Evolutionary conservation across 2,888 invertebrate species (phyloP).

Genomic region (Microchrysa polita): DNA sequence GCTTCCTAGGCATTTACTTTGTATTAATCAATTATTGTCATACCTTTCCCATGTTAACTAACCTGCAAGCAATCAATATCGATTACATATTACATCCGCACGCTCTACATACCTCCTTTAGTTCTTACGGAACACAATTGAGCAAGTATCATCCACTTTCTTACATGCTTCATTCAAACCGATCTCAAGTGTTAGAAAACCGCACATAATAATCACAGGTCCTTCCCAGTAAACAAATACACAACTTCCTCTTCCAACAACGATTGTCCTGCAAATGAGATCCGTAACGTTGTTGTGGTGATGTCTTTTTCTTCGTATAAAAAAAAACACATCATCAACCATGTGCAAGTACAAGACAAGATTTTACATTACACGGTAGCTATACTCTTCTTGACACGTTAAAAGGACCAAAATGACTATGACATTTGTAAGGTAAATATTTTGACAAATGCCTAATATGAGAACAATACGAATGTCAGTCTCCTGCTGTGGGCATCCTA

Average conservation of each 20-base stretch:
- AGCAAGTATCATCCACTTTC: too few species aligned
- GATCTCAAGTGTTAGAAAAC: too few species aligned
- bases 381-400: not conserved
- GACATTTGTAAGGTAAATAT: slow-evolving; percentile 55
- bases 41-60: too few species aligned
- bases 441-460: slow-evolving; percentile 55
- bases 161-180: too few species aligned
- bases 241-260: slow-evolving; percentile 9
- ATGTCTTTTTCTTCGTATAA: slow-evolving; percentile 13
- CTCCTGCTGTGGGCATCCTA: slow-evolving; percentile 48
- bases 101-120: too few species aligned
- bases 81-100: too few species aligned
- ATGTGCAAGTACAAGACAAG: slow-evolving; percentile 6
- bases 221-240: not conserved
- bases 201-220: not conserved
- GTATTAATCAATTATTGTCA: too few species aligned
- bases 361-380: slow-evolving; percentile 26
- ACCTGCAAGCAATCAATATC: too few species aligned
- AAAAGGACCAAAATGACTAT: slow-evolving; percentile 46
- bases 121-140: too few species aligned
- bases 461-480: slow-evolving; percentile 53
- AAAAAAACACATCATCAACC: not conserved
- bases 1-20: too few species aligned
- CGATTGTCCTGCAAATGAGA: not conserved
- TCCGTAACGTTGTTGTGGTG: slow-evolving; percentile 18